These are phyloP conservation scores for Drosophila seguyi DNA, from an alignment of 1,140 invertebrate genomes.

Conservation along the genomic window DNA sequence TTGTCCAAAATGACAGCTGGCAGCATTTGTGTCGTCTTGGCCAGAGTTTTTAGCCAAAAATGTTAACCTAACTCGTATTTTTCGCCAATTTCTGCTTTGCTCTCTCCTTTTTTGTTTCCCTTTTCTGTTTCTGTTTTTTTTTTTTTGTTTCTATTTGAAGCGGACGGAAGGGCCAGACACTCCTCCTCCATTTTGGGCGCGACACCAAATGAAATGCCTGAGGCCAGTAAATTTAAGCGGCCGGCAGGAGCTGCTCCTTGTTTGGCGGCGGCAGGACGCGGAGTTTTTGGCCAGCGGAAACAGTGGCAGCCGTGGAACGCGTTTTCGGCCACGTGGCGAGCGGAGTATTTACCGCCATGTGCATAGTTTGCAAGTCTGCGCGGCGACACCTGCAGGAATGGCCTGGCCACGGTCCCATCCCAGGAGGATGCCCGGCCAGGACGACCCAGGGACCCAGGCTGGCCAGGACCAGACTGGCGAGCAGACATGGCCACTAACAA, in stretches of 20 bases:
- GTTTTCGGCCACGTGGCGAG: constrained; percentile 66
- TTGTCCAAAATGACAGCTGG: background rate
- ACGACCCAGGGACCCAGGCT: background rate
- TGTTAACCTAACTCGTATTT: constrained; percentile 21
- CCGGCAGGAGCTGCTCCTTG: constrained; percentile 43
- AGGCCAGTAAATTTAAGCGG: constrained; percentile 78
- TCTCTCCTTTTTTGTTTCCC: background rate
- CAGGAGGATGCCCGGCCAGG: constrained; percentile 1
- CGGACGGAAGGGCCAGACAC: constrained; percentile 25
- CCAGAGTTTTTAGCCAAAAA: constrained; percentile 15
- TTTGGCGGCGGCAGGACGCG: constrained; percentile 3
- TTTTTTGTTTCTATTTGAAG: constrained; percentile 27
- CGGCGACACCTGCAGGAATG: constrained; percentile 76
- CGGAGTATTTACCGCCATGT: constrained; percentile 80
- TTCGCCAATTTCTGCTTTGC: constrained; percentile 5
- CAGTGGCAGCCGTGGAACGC: constrained; percentile 24
- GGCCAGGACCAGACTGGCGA: constrained; percentile 27
- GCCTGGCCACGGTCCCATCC: constrained; percentile 1
- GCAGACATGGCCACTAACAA: constrained; percentile 79
- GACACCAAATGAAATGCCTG: constrained; percentile 75
- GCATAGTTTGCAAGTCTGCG: constrained; percentile 81
- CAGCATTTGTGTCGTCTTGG: constrained; percentile 1
- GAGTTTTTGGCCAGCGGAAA: constrained; percentile 36
- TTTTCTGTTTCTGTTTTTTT: constrained; percentile 8
- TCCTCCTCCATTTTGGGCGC: constrained; percentile 30